These are phyloP conservation scores for Lepas anatifera DNA, from an alignment of 2,888 invertebrate genomes.

Conservation along the genomic window DNA sequence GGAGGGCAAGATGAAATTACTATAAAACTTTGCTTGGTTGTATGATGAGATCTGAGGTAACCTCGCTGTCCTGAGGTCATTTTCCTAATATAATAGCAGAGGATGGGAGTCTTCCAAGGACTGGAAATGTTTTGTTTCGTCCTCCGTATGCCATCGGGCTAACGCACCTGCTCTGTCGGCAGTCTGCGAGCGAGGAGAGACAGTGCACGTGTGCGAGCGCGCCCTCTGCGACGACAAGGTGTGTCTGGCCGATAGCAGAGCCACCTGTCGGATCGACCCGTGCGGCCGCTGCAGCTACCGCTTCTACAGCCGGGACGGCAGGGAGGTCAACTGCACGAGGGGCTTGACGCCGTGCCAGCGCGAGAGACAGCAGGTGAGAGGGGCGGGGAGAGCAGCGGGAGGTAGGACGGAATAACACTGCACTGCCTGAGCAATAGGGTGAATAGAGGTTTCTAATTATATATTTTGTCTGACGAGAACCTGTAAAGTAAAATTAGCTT, in stretches of 20 bases:
- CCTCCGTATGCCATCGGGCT: too few species aligned
- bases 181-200: slow-evolving; percentile 30
- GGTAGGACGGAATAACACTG: neutral
- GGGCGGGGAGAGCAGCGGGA: neutral
- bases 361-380: slow-evolving; percentile 29
- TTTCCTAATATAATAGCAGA: too few species aligned
- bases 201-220: slow-evolving; percentile 31
- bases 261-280: slow-evolving; percentile 32
- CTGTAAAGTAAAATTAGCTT: too few species aligned
- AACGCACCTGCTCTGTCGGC: slow-evolving; percentile 28
- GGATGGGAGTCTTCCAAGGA: too few species aligned
- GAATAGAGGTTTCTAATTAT: too few species aligned
- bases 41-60: too few species aligned
- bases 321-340: slow-evolving; percentile 29
- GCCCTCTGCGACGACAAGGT: slow-evolving; percentile 30
- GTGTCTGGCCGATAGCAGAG: slow-evolving; percentile 31
- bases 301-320: slow-evolving; percentile 29
- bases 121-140: too few species aligned
- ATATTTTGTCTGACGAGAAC: too few species aligned
- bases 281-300: slow-evolving; percentile 32
- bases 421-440: too few species aligned
- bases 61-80: too few species aligned
- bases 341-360: slow-evolving; percentile 29
- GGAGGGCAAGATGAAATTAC: too few species aligned
- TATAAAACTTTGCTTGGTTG: too few species aligned